phyloP scores from a whole-genome alignment of 2,113 vertebrate genomes.

The Fulmarus glacialis region DNA sequence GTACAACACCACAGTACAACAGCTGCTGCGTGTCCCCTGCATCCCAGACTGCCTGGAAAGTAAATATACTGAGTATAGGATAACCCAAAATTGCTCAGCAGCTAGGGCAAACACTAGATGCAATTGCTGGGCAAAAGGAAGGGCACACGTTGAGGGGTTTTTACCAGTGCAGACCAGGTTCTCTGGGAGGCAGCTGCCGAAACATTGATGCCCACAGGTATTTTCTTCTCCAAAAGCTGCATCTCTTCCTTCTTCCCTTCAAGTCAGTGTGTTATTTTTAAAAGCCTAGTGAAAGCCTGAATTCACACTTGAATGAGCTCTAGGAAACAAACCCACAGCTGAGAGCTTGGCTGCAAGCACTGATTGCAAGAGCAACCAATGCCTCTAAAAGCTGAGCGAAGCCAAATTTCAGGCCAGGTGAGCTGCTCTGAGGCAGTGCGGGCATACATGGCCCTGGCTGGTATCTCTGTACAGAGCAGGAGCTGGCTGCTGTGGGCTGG shows the following conservation, averaged over 20 bases:
- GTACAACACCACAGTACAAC: not conserved
- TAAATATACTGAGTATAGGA: not conserved
- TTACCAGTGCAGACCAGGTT: not conserved
- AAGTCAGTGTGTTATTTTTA: not conserved
- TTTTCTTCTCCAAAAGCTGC: not conserved
- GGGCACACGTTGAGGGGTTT: not conserved
- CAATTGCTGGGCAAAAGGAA: not conserved
- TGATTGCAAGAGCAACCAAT: not conserved
- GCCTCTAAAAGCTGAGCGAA: not conserved
- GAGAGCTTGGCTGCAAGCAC: not conserved
- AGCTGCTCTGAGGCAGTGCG: not conserved
- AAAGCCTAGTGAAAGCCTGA: not conserved
- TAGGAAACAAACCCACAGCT: not conserved
- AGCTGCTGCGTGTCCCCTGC: not conserved
- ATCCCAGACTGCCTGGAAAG: not conserved
- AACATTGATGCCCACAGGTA: not conserved
- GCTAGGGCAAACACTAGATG: accelerated
- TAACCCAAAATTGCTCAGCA: not conserved
- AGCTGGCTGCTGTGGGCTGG: not conserved
- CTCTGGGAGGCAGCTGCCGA: not conserved
- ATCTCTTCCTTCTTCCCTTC: not conserved
- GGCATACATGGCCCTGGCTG: not conserved
- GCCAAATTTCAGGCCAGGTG: not conserved
- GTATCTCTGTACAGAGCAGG: not conserved
- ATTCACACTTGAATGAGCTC: not conserved